These are phyloP conservation scores for Nemapogon koenigi DNA, from an alignment of 2,888 invertebrate species.

Conservation along the genomic window DNA sequence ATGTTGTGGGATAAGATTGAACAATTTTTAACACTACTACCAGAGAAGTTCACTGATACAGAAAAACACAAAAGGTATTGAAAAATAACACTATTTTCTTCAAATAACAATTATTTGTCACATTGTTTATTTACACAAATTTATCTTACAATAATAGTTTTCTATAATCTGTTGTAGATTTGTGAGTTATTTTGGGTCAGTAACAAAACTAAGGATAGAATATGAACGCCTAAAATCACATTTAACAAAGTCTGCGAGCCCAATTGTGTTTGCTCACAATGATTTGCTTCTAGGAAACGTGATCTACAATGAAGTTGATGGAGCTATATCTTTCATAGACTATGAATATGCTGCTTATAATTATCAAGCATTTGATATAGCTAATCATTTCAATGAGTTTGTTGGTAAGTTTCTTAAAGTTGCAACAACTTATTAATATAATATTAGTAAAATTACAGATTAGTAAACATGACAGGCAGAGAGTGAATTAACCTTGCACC, in stretches of 20 bases:
- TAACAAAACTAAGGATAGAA: slow-evolving; percentile 72
- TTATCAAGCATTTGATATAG: slow-evolving; percentile 95
- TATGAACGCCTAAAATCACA: slow-evolving; percentile 69
- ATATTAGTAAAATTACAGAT: too few relatives aligned
- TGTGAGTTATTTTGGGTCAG: slow-evolving; percentile 69
- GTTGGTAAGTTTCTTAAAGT: slow-evolving; percentile 81
- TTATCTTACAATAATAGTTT: not conserved
- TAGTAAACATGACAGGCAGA: too few relatives aligned
- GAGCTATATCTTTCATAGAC: slow-evolving; percentile 90
- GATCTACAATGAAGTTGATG: slow-evolving; percentile 75
- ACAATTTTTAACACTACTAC: slow-evolving; percentile 76
- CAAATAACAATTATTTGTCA: not conserved
- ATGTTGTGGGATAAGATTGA: slow-evolving; percentile 80
- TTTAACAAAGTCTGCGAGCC: slow-evolving; percentile 71
- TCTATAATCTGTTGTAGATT: slow-evolving; percentile 63
- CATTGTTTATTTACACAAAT: not conserved
- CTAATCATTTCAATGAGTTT: slow-evolving; percentile 97
- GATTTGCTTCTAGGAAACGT: slow-evolving; percentile 95
- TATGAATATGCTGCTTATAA: slow-evolving; percentile 95
- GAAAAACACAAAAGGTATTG: slow-evolving; percentile 73
- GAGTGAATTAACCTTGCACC: too few relatives aligned
- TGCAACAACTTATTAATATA: too few relatives aligned
- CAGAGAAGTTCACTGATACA: slow-evolving; percentile 71
- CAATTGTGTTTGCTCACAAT: slow-evolving; percentile 95
- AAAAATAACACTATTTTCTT: not conserved